These are phyloP conservation scores for Conger conger DNA, from an alignment of 2,113 vertebrate species.

Conservation along the genomic window DNA sequence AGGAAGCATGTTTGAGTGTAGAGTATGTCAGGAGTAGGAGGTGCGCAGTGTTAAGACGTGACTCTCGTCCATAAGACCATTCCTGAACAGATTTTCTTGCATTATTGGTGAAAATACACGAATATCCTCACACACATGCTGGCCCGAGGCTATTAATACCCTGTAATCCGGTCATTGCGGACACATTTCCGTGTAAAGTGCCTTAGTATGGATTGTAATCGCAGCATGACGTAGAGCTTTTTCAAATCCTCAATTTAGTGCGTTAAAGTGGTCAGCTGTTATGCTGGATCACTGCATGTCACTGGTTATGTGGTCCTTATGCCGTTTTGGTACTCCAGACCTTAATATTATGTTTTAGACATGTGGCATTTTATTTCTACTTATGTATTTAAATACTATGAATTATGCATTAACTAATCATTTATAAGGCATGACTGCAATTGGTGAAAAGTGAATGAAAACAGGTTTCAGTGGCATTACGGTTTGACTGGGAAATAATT, in stretches of 20 bases:
- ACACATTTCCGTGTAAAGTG: conserved; percentile 8
- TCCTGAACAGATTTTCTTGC: conserved; percentile 39
- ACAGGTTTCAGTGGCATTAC: not conserved
- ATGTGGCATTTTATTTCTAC: not conserved
- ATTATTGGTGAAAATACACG: conserved; percentile 3
- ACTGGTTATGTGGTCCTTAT: not conserved
- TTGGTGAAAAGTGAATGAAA: not conserved
- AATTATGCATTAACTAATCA: not conserved
- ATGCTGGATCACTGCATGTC: not conserved
- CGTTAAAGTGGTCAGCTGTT: not conserved
- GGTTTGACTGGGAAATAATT: not conserved
- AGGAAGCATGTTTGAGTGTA: not conserved
- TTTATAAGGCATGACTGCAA: not conserved
- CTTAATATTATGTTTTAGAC: not conserved
- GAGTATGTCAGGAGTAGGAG: not conserved
- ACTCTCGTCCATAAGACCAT: conserved; percentile 30
- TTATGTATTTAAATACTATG: not conserved
- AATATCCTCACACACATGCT: conserved; percentile 27
- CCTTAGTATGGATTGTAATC: not conserved
- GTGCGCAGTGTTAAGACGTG: conserved; percentile 15
- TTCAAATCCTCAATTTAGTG: not conserved
- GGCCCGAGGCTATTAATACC: conserved; percentile 42
- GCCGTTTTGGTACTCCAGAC: not conserved
- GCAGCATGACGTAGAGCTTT: not conserved
- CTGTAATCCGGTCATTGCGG: conserved; percentile 22